Base-by-base conservation (phyloP, 1,140 invertebrate genomes). In the Polyergus mexicanus region DNA sequence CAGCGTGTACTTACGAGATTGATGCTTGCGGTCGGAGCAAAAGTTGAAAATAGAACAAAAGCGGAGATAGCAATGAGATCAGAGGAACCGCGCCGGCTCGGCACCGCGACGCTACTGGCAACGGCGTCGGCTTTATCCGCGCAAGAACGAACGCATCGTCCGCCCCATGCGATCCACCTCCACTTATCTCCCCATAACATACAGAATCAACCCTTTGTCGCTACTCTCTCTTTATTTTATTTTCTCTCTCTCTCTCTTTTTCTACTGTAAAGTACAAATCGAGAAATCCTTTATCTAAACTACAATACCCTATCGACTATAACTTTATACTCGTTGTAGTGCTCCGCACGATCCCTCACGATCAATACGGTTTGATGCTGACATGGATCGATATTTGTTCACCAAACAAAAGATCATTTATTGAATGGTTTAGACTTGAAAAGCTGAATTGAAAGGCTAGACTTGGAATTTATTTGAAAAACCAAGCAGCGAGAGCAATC, bases 71-170 rank as follows among this genome's bases (percentile, higher is more conserved):
- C 11, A 32, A 75, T 56, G 11, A 86, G 47, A 76, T 88, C 74
- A 85, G 85, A 83, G 83, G 87, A 89, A 92, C 92, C 92, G 91
- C 88, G 83, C 88, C 89, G 86, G 85, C 76, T 90, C 92, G 83
- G 86, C 90, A 93, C 91, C 92, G 92, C 92, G 92, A 90, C 86
- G 91, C 91, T 90, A 94, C 93, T 94, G 93, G 85, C 90, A 90
- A 80, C 76, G 81, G 81, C 58, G 47, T 51, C 47, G 84, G 83
- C 62, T 85, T 89, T 90, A 89, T 87, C 84, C 92, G 89, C 92
- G 91, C 91, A 87, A 91, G 91, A 93, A 89, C 78, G 86, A 86
- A 76, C 91, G 74, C 88, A 85, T 89, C 89, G 88, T 84, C 71
- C 89, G 65, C 90, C 88, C 90, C 89, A 80, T 87, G 75, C 85